Evolutionary conservation across 2,888 invertebrate genomes (phyloP), one percentile per base, ranked within the genome.

Genomic region (Masnerella sp.): DNA sequence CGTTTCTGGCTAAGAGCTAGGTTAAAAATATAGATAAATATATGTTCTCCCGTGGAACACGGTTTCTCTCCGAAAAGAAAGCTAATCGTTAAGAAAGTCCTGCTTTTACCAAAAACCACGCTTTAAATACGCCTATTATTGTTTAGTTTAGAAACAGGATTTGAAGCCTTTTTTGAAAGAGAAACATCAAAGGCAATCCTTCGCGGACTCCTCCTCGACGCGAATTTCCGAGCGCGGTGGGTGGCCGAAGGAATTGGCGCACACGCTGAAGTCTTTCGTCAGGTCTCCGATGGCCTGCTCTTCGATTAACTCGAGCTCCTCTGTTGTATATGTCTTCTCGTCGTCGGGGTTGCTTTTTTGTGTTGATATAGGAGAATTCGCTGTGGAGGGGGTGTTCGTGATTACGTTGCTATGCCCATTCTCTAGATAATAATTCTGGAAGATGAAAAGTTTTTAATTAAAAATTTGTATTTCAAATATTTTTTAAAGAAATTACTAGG

Each of bases 321-420:
- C 73, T 22, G 80, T 67, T 2, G 79, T 69, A 64, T 80, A 83
- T 4, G 80, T 68, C 42, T 71, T 81, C n/a, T 83, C 82, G 12
- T 76, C 75, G 17, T 61, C 80, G 11, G n/a, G 9, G 38, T 79
- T 62, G 64, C 34, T 83, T 42, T 81, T 81, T 11, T 74, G 73
- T 32, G 89, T 87, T 4, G 91, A 91, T 73, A 90, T 89, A 30
- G 91, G 83, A 1, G 92, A 91, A 4, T 91, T 91, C 47, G 71
- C 90, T 0, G 91, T 91, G 11, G 89, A 88, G 2, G 88, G 77
- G 2, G 84, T 82, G 2, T 82, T 84, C 25, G 61, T 34, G 1
- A 74, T 58, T 65, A 88, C 79, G 42, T 81, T 77, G 30, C 82
- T 82, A 25, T 87, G 82, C 2, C 85, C 84, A 61, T 84, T 86